Conservation (phyloP, 2,113 vertebrate genomes). For the Bos javanicus region DNA sequence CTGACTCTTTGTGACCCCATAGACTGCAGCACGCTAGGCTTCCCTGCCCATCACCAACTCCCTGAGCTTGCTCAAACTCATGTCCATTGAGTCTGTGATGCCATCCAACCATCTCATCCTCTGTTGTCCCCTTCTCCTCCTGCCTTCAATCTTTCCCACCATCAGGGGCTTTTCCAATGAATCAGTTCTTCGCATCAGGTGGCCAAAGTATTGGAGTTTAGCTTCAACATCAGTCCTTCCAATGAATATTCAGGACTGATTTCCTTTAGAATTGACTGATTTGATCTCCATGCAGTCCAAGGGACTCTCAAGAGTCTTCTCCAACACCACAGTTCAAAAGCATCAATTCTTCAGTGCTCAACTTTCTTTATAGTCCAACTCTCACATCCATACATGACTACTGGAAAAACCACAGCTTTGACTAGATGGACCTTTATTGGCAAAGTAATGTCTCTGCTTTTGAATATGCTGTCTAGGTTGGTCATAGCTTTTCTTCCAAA, state of each 20-base stretch:
- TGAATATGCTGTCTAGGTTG: background rate
- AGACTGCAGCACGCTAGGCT: rapidly evolving
- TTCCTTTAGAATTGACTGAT: background rate
- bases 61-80: background rate
- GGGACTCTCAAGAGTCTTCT: background rate
- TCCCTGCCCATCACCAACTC: background rate
- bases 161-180: background rate
- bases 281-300: background rate
- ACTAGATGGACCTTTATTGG: background rate
- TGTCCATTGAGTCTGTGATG: background rate
- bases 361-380: background rate
- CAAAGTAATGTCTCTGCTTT: background rate
- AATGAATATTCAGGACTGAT: background rate
- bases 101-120: background rate
- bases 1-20: background rate
- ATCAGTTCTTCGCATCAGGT: background rate
- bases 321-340: background rate
- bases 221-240: background rate
- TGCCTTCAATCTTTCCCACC: background rate
- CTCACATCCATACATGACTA: background rate
- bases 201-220: background rate
- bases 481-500: background rate
- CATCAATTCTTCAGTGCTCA: background rate
- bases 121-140: background rate
- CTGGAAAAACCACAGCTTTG: background rate